Evolutionary conservation across 2,113 vertebrate genomes (phyloP).

Genomic region (Piaya cayana): DNA sequence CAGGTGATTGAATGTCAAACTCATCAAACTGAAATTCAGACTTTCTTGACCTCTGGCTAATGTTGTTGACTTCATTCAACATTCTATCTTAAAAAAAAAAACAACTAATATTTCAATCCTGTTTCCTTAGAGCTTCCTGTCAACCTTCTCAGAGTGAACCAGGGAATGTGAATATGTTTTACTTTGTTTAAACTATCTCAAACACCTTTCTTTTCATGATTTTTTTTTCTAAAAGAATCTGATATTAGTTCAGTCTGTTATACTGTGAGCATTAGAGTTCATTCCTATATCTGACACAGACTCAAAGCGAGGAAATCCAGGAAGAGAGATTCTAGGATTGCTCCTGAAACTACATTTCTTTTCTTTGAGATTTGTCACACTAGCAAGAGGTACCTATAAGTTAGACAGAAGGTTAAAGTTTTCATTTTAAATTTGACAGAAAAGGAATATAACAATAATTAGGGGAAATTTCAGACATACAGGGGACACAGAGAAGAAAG

Average conservation of each 20-base stretch:
- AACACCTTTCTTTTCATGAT: background rate
- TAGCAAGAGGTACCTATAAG: background rate
- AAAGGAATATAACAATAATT: background rate
- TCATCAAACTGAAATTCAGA: slow-evolving; percentile 3
- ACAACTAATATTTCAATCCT: background rate
- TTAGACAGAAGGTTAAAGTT: background rate
- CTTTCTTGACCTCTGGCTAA: background rate
- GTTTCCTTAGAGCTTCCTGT: background rate
- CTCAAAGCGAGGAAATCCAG: background rate
- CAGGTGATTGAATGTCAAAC: background rate
- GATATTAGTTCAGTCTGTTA: background rate
- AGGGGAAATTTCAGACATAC: background rate
- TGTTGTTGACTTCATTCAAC: background rate
- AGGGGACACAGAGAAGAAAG: background rate
- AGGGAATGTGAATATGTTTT: background rate
- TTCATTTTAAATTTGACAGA: background rate
- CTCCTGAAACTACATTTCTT: background rate
- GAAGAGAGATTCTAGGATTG: background rate
- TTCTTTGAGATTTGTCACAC: background rate
- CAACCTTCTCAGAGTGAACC: background rate
- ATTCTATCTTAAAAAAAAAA: background rate
- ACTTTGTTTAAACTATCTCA: background rate
- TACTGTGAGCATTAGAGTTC: background rate
- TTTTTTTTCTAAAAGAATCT: background rate
- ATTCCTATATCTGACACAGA: background rate